Evolutionary conservation across 1,140 invertebrate genomes (phyloP), one percentile per base, ranked within the genome.

Genomic region (Drosophila grimshawi): DNA sequence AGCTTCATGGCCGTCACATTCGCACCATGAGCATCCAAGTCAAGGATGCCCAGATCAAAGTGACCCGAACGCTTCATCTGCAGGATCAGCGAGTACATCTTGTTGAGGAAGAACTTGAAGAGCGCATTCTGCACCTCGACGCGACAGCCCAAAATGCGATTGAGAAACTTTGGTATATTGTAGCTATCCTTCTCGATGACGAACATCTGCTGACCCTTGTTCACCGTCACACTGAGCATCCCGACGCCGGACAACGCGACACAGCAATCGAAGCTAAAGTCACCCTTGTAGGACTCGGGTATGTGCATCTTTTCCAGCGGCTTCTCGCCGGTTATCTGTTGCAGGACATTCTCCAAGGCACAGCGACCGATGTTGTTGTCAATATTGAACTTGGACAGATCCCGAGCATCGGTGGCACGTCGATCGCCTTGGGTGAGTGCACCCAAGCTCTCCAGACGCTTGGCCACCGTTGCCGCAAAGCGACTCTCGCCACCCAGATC

Each of bases 161-260:
- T 99, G 3, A 99, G 94, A 93, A 99, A 99, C 93, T 99, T 99
- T 59, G 97, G 97, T 94, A 99, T 99, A 91, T 98, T 98, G 91
- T 97, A 97, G 92, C 98, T 98, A 78, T 99, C 98, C 93, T 99
- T 99, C 80, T 99, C 98, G 0, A 98, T 92, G n/a, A 95, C 48
- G 97, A 94, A 96, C 93, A 37, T 95, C 96, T 6, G 65, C 95
- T 6, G 64, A 0, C 56, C 95, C 92, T 94, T 94, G 32, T 93
- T 96, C 91, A 95, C 96, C 88, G 97, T 96, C 30, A 95, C 95
- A 64, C 98, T 97, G 30, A 99, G 96, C 53, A 99, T 93, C 0
- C 98, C 98, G 51, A 99, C 98, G 39, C 98, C 98, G 19, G 98
- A 95, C 35, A 99, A 93, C 4, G 96, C 97, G 57, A 94, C 95